Base-by-base conservation (phyloP, 1,140 invertebrate species). In the Elymnias hypermnestra region DNA sequence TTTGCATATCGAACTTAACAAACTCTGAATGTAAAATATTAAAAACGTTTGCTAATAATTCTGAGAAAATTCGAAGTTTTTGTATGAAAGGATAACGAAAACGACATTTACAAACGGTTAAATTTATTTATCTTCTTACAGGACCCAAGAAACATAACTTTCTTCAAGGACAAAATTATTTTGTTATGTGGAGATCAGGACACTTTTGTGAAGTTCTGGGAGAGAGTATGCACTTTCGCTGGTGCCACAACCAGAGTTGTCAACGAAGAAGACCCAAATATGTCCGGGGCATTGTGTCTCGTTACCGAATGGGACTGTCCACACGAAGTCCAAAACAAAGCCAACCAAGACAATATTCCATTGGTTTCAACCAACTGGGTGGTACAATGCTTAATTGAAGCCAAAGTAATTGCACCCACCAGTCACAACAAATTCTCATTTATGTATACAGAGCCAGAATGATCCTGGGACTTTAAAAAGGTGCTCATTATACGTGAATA, bases 321-420 rank as follows among this genome's bases (percentile, higher is more conserved):
- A 0, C 78, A 84, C 9, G 88, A 88, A 65, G 77, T 89, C 1
- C 67, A 88, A 10, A 75, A 87, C 10, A 89, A 88, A 55, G 89
- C 89, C 0, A 78, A 64, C 15, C 61, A 85, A 10, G 86, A 87
- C 51, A 72, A 83, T 28, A 87, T 89, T 22, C 89, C 89, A 0
- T 46, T 90, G 1, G 84, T 90, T 0, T 89, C 89, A 1, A 88
- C 88, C 0, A 83, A 78, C 1, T 91, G 89, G 90, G 64, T 90
- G 2, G 66, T 88, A 3, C 89, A 91, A 31, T 88, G 88, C 59
- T 74, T 91, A 21, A 88, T 90, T 18, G 86, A 89, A 53, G 88
- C 86, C n/a, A 82, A 76, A 22, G 53, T 87, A 2, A 78, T 88
- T 44, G 40, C 68, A 1, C 81, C 83, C 54, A 88, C 55, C 87